Base-by-base conservation (phyloP, 2,888 invertebrate species). In the Trissoscelio sp. region DNA sequence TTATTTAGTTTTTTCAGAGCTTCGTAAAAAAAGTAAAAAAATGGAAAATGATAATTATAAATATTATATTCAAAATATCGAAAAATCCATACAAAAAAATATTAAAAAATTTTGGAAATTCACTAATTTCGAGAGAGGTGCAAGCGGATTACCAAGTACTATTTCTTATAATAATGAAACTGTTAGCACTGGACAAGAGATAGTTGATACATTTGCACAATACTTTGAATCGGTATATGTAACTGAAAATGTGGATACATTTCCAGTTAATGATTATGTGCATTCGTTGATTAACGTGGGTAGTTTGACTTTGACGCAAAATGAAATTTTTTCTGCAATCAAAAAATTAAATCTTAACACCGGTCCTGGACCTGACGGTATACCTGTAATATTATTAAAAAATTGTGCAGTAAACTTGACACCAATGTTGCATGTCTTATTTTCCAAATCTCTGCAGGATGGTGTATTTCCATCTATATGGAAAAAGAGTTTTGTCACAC, bases 41-140 rank as follows among this genome's bases (percentile, higher is more conserved):
- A 60, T 44, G 22, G 2, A 42, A 9, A 11, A 1, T 1, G 44
- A 16, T 14, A 44, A 60, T 28, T 60, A 60, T 24, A 28, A 6
- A 0, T 3, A n/a, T 0, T 60, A 44, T 16, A 28, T 60, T 22
- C 7, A 1, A 9, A 48, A 48, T 14, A 31, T 18, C 5, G 48
- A 64, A 37, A 5, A 11, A 0, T 48, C 64, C 0, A n/a, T 64
- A 0, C 6, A 16, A 12, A 16, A 37, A 4, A 18, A 64, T n/a
- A 31, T 51, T 5, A 64, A 64, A 14, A 9, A 48, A 7, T 67
- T 67, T 51, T 66, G 66, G 66, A 66, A 53, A 24, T 66, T 51
- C 11, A 39, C 39, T 2, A 48, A 48, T 11, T 18, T 3, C 1
- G 3, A 16, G 22, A 66, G 39, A 14, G 31, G 46, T 0, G 16